A percentile compares a stretch with the other conserved stretches of the same genome.
These are phyloP conservation scores for Stegophylla sp. DNA, from an alignment of 2,888 invertebrate species.

Conservation along the genomic window DNA sequence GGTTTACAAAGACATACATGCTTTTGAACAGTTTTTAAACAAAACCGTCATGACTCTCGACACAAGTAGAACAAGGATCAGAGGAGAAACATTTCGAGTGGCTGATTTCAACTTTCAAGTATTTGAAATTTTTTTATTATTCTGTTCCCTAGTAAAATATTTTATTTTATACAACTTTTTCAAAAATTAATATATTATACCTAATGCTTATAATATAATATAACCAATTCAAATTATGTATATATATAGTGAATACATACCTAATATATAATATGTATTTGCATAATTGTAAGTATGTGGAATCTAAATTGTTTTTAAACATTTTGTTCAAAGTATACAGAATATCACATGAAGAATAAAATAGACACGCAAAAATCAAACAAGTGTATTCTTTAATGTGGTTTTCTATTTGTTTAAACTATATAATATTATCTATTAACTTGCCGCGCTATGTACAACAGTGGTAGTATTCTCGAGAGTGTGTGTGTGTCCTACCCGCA, in stretches of 20 bases:
- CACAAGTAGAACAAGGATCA: constrained; percentile 15
- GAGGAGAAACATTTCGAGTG: background rate
- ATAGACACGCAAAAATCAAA: background rate
- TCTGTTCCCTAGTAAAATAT: background rate
- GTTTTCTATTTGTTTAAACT: background rate
- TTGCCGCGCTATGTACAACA: background rate
- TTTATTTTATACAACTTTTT: background rate
- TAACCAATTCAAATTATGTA: too few relatives aligned
- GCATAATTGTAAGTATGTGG: too few relatives aligned
- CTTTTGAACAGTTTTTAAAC: constrained; percentile 12
- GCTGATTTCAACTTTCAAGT: background rate
- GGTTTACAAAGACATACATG: background rate
- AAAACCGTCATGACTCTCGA: constrained; percentile 4
- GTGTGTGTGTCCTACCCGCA: background rate
- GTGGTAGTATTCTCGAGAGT: background rate
- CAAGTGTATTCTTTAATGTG: background rate
- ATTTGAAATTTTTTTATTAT: constrained; percentile 8
- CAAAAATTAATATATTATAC: too few relatives aligned
- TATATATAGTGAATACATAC: too few relatives aligned
- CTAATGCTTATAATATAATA: too few relatives aligned
- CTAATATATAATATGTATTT: too few relatives aligned
- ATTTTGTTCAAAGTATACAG: too few relatives aligned
- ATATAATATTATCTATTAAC: background rate
- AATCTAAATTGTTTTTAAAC: too few relatives aligned
- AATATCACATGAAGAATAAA: background rate